Conservation (phyloP, 2,113 vertebrate species). For the Indicator maculatus region DNA sequence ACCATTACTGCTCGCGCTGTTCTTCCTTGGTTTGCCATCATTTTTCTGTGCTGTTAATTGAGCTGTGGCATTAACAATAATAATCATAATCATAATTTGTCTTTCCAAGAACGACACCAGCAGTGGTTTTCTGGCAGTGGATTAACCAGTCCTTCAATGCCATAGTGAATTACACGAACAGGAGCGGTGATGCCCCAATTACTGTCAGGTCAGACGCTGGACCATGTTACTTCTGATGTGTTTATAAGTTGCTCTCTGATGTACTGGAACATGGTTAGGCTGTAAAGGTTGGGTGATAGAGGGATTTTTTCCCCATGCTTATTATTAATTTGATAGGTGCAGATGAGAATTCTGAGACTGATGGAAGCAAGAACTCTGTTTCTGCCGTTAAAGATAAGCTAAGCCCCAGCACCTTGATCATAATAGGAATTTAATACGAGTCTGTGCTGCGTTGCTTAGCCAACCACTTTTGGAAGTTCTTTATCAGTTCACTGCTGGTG, state of each 20-base stretch:
- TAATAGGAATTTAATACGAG: neutral
- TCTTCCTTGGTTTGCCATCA: neutral
- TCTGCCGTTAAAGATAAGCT: neutral
- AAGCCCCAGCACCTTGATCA: neutral
- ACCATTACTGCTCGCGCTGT: neutral
- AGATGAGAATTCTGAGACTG: neutral
- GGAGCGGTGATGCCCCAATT: slow-evolving; percentile 94
- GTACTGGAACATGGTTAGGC: neutral
- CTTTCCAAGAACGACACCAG: slow-evolving; percentile 88
- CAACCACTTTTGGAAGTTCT: neutral
- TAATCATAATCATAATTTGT: neutral
- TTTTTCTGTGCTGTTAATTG: neutral
- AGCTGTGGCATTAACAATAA: neutral
- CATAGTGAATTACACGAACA: slow-evolving; percentile 96
- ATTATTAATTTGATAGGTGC: neutral
- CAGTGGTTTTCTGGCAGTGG: slow-evolving; percentile 98
- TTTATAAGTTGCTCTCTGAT: neutral
- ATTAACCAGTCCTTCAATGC: slow-evolving; percentile 99
- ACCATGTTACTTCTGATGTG: neutral
- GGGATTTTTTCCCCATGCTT: neutral
- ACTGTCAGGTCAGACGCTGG: slow-evolving; percentile 83
- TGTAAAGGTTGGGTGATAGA: neutral
- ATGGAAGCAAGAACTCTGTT: neutral
- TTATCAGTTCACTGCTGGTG: neutral
- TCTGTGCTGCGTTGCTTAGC: neutral